Evolutionary conservation across 1,140 invertebrate species (phyloP).

Genomic region (Spodoptera frugiperda): DNA sequence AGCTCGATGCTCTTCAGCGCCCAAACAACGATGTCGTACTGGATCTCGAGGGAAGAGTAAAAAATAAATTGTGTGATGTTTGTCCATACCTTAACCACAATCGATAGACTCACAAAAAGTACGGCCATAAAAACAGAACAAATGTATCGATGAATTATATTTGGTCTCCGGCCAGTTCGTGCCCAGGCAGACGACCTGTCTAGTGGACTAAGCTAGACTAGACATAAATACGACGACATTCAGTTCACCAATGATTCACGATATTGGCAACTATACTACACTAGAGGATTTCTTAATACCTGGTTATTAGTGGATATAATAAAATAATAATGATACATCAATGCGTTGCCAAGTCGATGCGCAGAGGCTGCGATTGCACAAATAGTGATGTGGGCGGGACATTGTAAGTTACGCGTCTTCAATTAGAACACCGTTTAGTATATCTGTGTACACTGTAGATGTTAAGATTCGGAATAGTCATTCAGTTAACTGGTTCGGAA

Average conservation of each 20-base stretch:
- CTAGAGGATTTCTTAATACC: conserved; percentile 3
- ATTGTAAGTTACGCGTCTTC: conserved; percentile 20
- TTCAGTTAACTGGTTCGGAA: no score
- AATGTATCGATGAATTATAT: not conserved
- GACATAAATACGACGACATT: not conserved
- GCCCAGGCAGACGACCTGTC: not conserved
- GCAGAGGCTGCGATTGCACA: conserved; percentile 5
- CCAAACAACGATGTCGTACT: no score
- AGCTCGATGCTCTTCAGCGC: no score
- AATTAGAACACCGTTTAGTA: conserved; percentile 27
- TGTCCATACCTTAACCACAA: no score
- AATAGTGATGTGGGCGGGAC: not conserved
- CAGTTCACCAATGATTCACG: conserved; percentile 22
- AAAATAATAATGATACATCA: not conserved
- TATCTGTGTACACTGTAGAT: not conserved
- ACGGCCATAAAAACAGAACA: no score
- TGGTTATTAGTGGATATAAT: conserved; percentile 12
- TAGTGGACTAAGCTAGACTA: conserved; percentile 2
- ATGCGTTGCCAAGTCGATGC: conserved; percentile 15
- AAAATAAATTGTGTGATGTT: no score
- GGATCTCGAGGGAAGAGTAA: no score
- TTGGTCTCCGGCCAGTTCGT: not conserved
- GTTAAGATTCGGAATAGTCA: no score
- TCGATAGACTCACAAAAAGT: no score
- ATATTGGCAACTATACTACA: conserved; percentile 6